Evolutionary conservation across 2,888 invertebrate genomes (phyloP).

Genomic region (Synergus itoensis): DNA sequence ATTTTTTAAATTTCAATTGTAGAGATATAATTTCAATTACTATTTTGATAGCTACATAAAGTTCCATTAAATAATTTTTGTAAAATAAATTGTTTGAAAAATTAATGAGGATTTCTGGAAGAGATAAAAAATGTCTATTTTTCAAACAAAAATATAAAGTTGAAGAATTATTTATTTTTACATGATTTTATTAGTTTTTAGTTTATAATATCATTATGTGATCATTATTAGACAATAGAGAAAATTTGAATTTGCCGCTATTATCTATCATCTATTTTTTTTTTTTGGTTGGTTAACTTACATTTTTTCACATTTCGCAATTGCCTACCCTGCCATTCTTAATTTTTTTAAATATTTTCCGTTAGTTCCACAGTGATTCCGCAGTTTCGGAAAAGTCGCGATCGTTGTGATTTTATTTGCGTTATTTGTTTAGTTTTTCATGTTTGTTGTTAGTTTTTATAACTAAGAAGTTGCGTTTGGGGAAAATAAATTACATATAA

Average conservation of each 20-base stretch:
- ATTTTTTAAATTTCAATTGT: neutral
- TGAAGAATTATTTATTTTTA: neutral
- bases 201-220: neutral
- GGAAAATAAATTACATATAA: too few species aligned
- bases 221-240: neutral
- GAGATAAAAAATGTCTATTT: neutral
- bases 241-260: neutral
- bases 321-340: neutral
- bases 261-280: neutral
- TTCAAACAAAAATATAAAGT: neutral
- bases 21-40: neutral
- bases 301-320: neutral
- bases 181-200: neutral
- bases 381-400: too few species aligned
- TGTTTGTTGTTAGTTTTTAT: too few species aligned
- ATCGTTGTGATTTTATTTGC: too few species aligned
- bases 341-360: neutral
- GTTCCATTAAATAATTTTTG: too few species aligned
- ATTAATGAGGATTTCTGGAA: neutral
- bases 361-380: too few species aligned
- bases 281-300: fast-evolving
- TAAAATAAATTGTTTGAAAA: neutral
- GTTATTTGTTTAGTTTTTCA: too few species aligned
- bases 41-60: neutral
- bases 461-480: too few species aligned